Percentiles rank a stretch among this genome's conserved stretches.
Evolutionary conservation across 2,888 invertebrate genomes (phyloP).

Genomic region (Eupsilia transversa): DNA sequence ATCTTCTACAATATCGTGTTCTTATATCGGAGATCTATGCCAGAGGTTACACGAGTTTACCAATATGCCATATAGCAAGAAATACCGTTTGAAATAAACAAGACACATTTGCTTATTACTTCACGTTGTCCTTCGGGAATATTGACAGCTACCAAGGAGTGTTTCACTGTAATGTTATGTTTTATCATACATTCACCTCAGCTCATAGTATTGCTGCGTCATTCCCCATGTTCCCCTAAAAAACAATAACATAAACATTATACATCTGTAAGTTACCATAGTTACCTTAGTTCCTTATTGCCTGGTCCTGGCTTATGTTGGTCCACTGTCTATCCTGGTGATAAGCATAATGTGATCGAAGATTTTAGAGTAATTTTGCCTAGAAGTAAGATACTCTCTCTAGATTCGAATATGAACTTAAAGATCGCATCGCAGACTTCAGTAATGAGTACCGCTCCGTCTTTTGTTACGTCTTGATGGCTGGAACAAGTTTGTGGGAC

Average conservation of each 20-base stretch:
- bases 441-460: background rate
- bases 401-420: background rate
- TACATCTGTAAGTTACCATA: background rate
- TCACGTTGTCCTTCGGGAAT: conserved; percentile 23
- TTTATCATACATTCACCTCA: background rate
- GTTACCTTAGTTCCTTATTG: background rate
- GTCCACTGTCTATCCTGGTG: background rate
- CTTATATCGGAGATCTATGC: too few species aligned
- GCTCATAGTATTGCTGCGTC: conserved; percentile 16
- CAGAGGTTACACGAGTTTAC: background rate
- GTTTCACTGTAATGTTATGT: background rate
- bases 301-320: background rate
- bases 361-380: background rate
- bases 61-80: background rate
- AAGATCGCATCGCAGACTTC: background rate
- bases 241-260: background rate
- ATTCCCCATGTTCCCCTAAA: background rate
- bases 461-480: background rate
- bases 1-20: background rate
- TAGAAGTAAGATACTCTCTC: background rate
- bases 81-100: conserved; percentile 14
- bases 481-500: background rate
- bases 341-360: background rate
- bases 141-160: conserved; percentile 17
- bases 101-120: conserved; percentile 34